Percentiles rank a stretch among this genome's conserved stretches.
Evolutionary conservation across 2,797 vertebrate species (phyloP).

Genomic region (Delichon dasypus): DNA sequence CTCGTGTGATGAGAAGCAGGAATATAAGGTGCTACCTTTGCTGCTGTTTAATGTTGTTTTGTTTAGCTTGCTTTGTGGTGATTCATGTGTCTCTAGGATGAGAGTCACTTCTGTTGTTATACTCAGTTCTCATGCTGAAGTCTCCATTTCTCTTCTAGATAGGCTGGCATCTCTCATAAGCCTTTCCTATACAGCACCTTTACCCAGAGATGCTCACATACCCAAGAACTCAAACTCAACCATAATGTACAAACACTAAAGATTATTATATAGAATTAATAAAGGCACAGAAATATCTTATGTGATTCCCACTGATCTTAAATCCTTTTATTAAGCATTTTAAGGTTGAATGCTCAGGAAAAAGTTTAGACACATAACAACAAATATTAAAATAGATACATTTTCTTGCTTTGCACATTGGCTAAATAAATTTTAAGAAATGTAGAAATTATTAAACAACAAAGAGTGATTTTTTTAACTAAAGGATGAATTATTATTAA

Average conservation of each 20-base stretch:
- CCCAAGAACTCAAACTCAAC: background rate
- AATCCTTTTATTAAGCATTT: background rate
- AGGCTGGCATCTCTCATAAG: background rate
- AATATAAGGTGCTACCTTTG: background rate
- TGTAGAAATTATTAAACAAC: background rate
- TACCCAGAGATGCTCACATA: background rate
- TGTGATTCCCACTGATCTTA: background rate
- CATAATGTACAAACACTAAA: background rate
- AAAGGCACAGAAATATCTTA: background rate
- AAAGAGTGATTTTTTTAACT: background rate
- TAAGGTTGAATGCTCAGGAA: background rate
- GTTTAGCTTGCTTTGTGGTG: background rate
- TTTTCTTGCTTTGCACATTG: background rate
- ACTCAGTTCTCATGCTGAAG: background rate
- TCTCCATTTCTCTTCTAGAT: background rate
- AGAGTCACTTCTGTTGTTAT: background rate
- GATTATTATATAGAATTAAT: background rate
- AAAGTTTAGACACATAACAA: background rate
- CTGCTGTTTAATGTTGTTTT: background rate
- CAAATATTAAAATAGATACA: background rate
- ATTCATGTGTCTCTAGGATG: background rate
- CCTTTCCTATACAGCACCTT: background rate
- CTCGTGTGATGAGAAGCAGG: background rate
- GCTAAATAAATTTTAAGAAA: background rate
- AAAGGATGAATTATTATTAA: background rate